Conservation (phyloP, 2,113 vertebrate species). For the Percopsis transmontana region DNA sequence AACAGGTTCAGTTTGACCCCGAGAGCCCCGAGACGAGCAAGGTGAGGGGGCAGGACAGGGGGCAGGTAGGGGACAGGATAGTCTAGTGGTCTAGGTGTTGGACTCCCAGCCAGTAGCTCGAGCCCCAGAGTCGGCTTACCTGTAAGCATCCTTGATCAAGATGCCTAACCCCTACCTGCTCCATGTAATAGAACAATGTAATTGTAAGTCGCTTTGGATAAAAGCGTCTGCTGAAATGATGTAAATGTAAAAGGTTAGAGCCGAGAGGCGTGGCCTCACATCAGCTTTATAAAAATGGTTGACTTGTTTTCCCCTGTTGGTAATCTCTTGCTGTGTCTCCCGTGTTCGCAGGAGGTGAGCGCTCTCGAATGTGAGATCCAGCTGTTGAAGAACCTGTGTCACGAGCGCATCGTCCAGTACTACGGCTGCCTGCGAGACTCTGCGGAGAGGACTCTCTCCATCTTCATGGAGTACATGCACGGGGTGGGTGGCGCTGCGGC, state of each 20-base stretch:
- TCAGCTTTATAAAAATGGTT: background rate
- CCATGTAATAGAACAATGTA: no score
- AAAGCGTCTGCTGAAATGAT: background rate
- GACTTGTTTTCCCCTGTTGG: background rate
- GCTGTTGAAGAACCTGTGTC: constrained; percentile 94
- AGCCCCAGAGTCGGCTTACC: no score
- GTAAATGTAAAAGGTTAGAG: no score
- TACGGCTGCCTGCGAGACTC: constrained; percentile 94
- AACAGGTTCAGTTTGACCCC: constrained; percentile 98
- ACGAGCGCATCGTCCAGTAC: constrained; percentile 98
- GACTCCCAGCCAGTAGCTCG: no score
- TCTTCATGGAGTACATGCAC: constrained; percentile 99
- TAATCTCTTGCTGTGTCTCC: constrained; percentile 10
- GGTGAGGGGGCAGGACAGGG: constrained; percentile 79
- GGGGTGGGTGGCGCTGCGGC: constrained; percentile 80
- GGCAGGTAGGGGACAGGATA: background rate
- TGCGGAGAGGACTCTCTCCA: constrained; percentile 93
- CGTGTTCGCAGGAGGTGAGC: constrained; percentile 88
- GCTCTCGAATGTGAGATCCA: constrained; percentile 98
- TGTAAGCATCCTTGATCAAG: no score
- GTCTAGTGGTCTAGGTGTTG: no score
- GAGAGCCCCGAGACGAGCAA: constrained; percentile 98
- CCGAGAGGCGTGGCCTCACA: no score
- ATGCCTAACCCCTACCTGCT: no score
- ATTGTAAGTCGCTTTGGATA: no score